These are phyloP conservation scores for Apotomis capreana DNA, from an alignment of 2,888 invertebrate genomes.

Conservation along the genomic window DNA sequence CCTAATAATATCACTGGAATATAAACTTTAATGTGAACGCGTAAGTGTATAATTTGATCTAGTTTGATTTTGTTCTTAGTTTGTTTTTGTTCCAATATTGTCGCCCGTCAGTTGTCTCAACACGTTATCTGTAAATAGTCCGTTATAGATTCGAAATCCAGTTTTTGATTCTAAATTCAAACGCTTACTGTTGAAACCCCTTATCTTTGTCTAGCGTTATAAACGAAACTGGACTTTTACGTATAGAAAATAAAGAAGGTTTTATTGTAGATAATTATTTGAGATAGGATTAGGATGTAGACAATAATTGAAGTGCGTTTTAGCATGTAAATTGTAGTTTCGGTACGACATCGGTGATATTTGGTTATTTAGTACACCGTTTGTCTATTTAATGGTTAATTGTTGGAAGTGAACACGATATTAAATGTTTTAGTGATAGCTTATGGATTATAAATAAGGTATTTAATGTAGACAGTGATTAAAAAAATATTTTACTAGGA, in stretches of 20 bases:
- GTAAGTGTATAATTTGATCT: neutral
- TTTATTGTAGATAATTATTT: neutral
- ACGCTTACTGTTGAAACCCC: neutral
- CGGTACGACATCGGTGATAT: slow-evolving; percentile 22
- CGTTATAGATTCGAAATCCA: slow-evolving; percentile 36
- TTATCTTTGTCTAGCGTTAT: neutral
- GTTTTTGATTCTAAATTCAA: slow-evolving; percentile 31
- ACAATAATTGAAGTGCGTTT: slow-evolving; percentile 19
- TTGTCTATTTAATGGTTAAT: slow-evolving; percentile 26
- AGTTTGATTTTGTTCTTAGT: neutral
- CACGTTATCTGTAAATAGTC: slow-evolving; percentile 43
- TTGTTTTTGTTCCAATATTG: slow-evolving; percentile 1
- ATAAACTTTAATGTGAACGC: neutral
- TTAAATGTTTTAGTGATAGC: slow-evolving; percentile 25
- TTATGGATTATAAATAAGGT: neutral
- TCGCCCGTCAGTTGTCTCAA: slow-evolving; percentile 20
- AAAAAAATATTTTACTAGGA: neutral
- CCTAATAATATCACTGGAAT: neutral
- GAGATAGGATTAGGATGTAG: neutral
- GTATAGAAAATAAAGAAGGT: neutral
- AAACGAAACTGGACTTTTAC: neutral
- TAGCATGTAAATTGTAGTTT: slow-evolving; percentile 34
- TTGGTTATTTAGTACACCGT: slow-evolving; percentile 29
- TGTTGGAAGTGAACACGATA: slow-evolving; percentile 22
- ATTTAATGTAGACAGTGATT: neutral